A percentile compares a stretch with the other conserved stretches of the same genome.
Conservation (phyloP, 2,113 vertebrate genomes). For the Caranx melampygus region DNA sequence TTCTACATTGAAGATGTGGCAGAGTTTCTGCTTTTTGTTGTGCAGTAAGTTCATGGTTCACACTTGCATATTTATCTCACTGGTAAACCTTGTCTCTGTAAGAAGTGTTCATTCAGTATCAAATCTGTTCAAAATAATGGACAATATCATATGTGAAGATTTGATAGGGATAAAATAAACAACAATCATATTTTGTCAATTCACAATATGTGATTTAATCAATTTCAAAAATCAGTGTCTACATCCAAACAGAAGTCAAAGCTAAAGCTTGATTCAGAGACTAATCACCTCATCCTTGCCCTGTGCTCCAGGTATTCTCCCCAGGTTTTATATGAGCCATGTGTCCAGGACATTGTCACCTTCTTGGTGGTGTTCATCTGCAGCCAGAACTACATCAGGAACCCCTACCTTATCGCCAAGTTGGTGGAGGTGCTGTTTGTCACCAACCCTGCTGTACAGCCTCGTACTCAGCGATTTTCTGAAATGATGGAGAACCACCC, state of each 20-base stretch:
- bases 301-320: constrained; percentile 90
- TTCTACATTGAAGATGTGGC: constrained; percentile 99
- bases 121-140: too few species aligned
- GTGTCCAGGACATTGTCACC: constrained; percentile 96
- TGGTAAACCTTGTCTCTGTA: neutral
- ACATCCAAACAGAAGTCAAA: neutral
- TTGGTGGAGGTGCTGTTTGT: constrained; percentile 99
- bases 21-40: constrained; percentile 99
- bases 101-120: too few species aligned
- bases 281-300: neutral
- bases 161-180: too few species aligned
- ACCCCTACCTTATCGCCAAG: constrained; percentile 97
- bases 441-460: constrained; percentile 97
- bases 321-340: constrained; percentile 98
- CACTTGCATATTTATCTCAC: neutral
- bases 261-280: neutral
- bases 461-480: constrained; percentile 96
- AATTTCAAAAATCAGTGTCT: neutral
- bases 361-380: constrained; percentile 98
- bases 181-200: neutral
- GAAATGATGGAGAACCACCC: constrained; percentile 99
- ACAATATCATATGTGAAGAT: too few species aligned
- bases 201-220: neutral
- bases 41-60: constrained; percentile 91
- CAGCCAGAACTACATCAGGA: constrained; percentile 99